Evolutionary conservation across 2,113 vertebrate species (phyloP).

Genomic region (Phodopus roborovskii): DNA sequence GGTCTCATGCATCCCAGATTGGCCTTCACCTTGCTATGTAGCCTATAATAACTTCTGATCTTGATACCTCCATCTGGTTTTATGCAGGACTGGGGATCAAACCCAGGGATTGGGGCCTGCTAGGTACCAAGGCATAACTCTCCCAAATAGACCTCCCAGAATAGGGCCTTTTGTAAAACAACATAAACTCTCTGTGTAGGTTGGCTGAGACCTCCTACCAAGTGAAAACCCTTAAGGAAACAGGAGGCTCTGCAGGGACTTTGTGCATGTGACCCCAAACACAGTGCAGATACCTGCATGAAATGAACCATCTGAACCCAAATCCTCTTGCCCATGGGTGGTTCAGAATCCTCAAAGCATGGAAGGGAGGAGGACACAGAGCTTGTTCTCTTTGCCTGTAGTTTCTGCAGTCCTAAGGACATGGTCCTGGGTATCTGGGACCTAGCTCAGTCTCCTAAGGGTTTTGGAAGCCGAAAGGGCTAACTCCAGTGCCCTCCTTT

Average conservation of each 20-base stretch:
- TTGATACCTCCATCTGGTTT: background rate
- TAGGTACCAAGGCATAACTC: background rate
- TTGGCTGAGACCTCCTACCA: background rate
- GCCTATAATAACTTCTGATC: background rate
- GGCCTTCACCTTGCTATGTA: background rate
- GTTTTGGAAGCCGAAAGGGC: background rate
- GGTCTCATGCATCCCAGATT: background rate
- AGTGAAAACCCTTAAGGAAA: background rate
- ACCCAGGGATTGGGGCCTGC: background rate
- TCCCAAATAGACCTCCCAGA: background rate
- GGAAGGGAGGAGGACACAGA: background rate
- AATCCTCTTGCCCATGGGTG: background rate
- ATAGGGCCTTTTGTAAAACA: background rate
- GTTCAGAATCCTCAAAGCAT: background rate
- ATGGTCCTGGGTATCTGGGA: background rate
- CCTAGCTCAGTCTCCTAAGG: background rate
- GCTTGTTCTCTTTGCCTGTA: fast-evolving
- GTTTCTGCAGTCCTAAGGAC: background rate
- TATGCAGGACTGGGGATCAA: background rate
- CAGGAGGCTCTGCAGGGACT: no score
- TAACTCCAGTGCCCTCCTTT: background rate
- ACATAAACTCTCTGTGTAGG: background rate
- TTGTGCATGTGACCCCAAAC: background rate
- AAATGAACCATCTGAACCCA: background rate
- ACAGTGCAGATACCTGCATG: background rate